Percentiles rank a stretch among this genome's conserved stretches.
These are phyloP conservation scores for Todus mexicanus DNA, from an alignment of 2,797 vertebrate species.

Conservation along the genomic window DNA sequence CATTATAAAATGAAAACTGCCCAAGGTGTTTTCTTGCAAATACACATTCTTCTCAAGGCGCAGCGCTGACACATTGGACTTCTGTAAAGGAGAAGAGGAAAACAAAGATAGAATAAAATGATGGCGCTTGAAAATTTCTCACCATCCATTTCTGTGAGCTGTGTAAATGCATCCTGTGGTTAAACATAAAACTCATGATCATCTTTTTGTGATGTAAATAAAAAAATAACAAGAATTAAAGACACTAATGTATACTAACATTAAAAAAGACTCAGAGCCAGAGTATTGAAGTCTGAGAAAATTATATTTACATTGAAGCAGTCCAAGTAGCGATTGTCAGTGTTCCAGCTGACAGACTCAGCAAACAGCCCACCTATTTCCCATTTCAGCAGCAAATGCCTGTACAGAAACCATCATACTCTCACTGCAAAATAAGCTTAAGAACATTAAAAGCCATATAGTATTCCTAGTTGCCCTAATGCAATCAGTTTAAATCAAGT, in stretches of 20 bases:
- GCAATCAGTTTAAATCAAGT: constrained; percentile 6
- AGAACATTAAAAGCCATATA: not conserved
- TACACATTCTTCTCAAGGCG: not conserved
- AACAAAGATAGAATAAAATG: not conserved
- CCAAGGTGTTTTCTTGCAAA: not conserved
- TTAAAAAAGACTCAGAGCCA: not conserved
- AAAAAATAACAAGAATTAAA: not conserved
- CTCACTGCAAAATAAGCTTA: constrained; percentile 17
- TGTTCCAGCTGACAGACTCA: constrained; percentile 59
- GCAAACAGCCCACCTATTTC: constrained; percentile 52
- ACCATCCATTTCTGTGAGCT: not conserved
- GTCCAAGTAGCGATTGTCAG: constrained; percentile 13
- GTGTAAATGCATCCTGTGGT: not conserved
- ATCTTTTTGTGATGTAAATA: not conserved
- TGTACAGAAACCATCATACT: not conserved
- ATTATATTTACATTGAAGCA: constrained; percentile 28
- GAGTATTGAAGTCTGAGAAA: not conserved
- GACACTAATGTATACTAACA: not conserved
- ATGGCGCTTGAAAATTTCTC: not conserved
- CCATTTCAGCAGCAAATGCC: constrained; percentile 40
- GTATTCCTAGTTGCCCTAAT: not conserved
- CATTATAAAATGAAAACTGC: not conserved
- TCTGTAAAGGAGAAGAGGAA: not conserved
- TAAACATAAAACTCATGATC: not conserved
- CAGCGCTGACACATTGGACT: not conserved